These are phyloP conservation scores for Pollachius pollachius DNA, from an alignment of 2,113 vertebrate species.

Conservation along the genomic window DNA sequence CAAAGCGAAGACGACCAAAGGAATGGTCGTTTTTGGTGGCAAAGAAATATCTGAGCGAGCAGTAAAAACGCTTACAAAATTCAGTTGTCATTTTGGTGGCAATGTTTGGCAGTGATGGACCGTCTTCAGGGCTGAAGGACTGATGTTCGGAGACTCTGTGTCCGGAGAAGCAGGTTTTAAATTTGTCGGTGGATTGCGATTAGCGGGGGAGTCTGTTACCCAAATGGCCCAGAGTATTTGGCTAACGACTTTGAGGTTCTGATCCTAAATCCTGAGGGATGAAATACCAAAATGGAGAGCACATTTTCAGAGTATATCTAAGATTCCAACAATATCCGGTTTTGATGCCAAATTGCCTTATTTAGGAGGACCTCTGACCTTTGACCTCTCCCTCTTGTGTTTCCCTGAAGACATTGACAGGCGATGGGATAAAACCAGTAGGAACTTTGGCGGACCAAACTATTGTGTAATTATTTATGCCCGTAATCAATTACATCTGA, in stretches of 20 bases:
- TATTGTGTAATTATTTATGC: constrained; percentile 44
- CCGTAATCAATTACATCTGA: constrained; percentile 44
- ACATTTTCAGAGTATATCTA: background rate
- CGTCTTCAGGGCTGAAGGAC: background rate
- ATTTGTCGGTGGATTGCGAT: constrained; percentile 29
- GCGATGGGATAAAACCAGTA: constrained; percentile 3
- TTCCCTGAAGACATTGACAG: constrained; percentile 28
- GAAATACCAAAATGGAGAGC: background rate
- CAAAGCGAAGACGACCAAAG: no score
- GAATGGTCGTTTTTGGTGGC: no score
- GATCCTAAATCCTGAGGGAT: constrained; percentile 1
- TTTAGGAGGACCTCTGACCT: constrained; percentile 17
- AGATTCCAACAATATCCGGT: background rate
- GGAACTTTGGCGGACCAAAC: constrained; percentile 24
- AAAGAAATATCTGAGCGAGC: no score
- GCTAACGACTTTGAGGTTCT: constrained; percentile 14
- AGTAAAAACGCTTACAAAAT: no score
- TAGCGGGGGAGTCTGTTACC: constrained; percentile 21
- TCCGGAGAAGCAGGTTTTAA: constrained; percentile 8
- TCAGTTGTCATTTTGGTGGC: no score
- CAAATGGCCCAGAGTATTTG: constrained; percentile 22
- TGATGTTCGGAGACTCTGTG: background rate
- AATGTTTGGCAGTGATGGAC: background rate
- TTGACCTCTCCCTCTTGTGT: constrained; percentile 12
- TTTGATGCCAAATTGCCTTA: background rate